phyloP scores from a whole-genome alignment of 2,113 vertebrate species.

The Agelaius tricolor region DNA sequence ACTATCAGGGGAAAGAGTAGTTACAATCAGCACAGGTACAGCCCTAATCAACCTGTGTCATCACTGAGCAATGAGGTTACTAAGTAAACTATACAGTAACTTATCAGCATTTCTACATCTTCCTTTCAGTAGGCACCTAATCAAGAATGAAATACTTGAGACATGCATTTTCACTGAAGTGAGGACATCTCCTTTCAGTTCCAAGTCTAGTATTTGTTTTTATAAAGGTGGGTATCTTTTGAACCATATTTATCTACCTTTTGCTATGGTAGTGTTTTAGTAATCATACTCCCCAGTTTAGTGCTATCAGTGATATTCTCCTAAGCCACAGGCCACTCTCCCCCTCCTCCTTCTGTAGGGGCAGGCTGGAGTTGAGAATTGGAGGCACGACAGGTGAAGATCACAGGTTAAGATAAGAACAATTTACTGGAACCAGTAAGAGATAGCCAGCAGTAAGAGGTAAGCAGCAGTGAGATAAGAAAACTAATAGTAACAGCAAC shows the following conservation, averaged over 20 bases:
- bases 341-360: not conserved
- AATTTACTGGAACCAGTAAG: not conserved
- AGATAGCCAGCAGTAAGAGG: not conserved
- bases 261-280: not conserved
- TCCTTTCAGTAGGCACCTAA: not conserved
- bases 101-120: not conserved
- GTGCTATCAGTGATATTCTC: not conserved
- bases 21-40: not conserved
- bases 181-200: not conserved
- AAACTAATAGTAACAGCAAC: not conserved
- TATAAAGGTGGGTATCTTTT: not conserved
- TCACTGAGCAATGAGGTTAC: not conserved
- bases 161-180: not conserved
- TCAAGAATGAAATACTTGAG: not conserved
- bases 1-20: not conserved
- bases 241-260: not conserved
- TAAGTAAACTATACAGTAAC: not conserved
- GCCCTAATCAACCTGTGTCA: not conserved
- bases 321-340: not conserved
- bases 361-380: not conserved
- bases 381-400: not conserved
- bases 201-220: not conserved
- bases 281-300: not conserved
- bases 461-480: not conserved
- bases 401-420: not conserved